Conservation (phyloP, 2,113 vertebrate genomes). For the Lepus timidus region DNA sequence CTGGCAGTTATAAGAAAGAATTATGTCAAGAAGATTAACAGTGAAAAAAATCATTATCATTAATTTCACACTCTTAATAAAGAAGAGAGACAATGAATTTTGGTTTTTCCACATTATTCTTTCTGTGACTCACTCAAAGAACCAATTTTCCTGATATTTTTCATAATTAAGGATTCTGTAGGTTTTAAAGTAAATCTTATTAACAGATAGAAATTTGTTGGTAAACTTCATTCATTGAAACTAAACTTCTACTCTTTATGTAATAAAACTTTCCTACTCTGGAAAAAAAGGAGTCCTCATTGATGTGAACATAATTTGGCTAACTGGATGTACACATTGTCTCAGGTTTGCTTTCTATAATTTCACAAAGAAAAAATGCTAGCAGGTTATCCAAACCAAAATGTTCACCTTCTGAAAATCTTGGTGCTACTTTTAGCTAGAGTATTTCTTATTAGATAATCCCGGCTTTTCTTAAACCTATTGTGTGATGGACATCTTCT, state of each 20-base stretch:
- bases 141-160: constrained; percentile 20
- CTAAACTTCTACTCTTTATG: background rate
- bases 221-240: background rate
- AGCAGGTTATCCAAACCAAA: constrained; percentile 49
- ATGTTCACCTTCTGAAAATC: constrained; percentile 43
- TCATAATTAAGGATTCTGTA: background rate
- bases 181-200: constrained; percentile 41
- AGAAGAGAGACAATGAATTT: background rate
- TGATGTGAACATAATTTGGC: background rate
- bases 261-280: background rate
- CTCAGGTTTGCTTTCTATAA: background rate
- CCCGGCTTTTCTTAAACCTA: constrained; percentile 63
- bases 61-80: background rate
- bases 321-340: background rate
- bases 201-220: background rate
- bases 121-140: background rate
- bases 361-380: constrained; percentile 27
- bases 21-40: constrained; percentile 3
- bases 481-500: constrained; percentile 73
- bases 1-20: background rate
- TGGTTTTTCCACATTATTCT: background rate
- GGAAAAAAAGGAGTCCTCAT: background rate
- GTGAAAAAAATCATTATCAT: background rate
- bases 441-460: constrained; percentile 62
- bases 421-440: constrained; percentile 50